Evolutionary conservation across 2,113 vertebrate genomes (phyloP).

Genomic region (Nerophis ophidion): DNA sequence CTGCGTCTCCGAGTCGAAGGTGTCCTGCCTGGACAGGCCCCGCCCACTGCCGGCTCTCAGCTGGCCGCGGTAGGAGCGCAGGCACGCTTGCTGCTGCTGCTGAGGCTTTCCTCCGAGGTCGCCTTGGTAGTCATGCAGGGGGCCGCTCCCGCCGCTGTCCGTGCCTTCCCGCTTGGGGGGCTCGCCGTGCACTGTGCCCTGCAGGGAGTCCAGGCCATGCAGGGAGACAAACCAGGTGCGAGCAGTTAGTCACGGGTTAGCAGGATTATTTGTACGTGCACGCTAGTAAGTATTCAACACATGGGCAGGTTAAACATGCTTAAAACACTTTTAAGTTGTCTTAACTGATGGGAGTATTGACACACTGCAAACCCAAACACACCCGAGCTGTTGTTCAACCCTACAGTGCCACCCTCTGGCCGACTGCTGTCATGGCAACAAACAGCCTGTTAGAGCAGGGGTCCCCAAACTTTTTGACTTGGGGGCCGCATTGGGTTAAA

Average conservation of each 20-base stretch:
- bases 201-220: slow-evolving; percentile 81
- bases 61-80: slow-evolving; percentile 64
- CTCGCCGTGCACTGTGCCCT: slow-evolving; percentile 86
- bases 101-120: slow-evolving; percentile 71
- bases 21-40: slow-evolving; percentile 86
- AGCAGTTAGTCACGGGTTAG: slow-evolving; percentile 51
- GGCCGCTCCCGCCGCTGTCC: slow-evolving; percentile 68
- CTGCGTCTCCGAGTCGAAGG: slow-evolving; percentile 86
- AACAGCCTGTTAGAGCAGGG: not conserved
- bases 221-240: slow-evolving; percentile 50
- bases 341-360: not conserved
- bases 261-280: not conserved
- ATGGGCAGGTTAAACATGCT: not conserved
- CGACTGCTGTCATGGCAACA: slow-evolving; percentile 6
- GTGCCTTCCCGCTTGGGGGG: slow-evolving; percentile 77
- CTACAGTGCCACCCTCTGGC: slow-evolving; percentile 43
- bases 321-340: slow-evolving; percentile 3
- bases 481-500: no score
- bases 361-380: slow-evolving; percentile 14
- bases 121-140: slow-evolving; percentile 76
- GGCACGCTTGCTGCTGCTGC: slow-evolving; percentile 68
- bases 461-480: no score
- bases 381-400: slow-evolving; percentile 13
- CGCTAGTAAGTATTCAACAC: not conserved
- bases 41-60: slow-evolving; percentile 64